phyloP scores from a whole-genome alignment of 2,888 invertebrate genomes.

The Drosophila fulvimacula region DNA sequence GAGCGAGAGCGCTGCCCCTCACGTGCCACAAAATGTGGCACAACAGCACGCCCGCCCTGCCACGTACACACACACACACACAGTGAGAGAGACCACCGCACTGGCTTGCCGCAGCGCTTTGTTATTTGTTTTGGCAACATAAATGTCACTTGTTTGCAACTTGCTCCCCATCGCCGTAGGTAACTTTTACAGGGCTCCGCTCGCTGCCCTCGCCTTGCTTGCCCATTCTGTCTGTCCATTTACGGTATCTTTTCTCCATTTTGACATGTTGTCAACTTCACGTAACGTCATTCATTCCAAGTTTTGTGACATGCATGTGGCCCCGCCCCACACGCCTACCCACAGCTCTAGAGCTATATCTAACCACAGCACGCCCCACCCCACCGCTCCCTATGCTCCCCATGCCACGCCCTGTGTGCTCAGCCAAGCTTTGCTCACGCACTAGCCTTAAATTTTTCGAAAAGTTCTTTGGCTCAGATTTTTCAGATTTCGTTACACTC shows the following conservation, averaged over 20 bases:
- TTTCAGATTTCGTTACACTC: slow-evolving; percentile 39
- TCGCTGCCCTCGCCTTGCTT: neutral
- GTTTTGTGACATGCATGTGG: slow-evolving; percentile 68
- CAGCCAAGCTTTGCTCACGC: neutral
- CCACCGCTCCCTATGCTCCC: neutral
- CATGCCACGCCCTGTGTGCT: slow-evolving; percentile 7
- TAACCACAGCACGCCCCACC: neutral
- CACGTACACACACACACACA: slow-evolving; percentile 14
- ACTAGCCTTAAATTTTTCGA: slow-evolving; percentile 42
- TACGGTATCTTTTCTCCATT: slow-evolving; percentile 77
- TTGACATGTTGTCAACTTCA: slow-evolving; percentile 77
- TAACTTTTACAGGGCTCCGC: slow-evolving; percentile 32
- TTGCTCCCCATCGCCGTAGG: slow-evolving; percentile 41
- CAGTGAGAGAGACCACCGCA: neutral
- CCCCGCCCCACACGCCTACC: slow-evolving; percentile 1
- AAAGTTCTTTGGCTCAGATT: slow-evolving; percentile 30
- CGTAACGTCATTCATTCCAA: slow-evolving; percentile 77
- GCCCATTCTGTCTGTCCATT: slow-evolving; percentile 50
- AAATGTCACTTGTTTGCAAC: slow-evolving; percentile 77
- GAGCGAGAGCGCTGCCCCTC: slow-evolving; percentile 38
- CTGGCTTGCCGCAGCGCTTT: slow-evolving; percentile 40
- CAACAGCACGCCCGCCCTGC: slow-evolving; percentile 26
- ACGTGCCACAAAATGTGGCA: slow-evolving; percentile 18
- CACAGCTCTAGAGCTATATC: neutral
- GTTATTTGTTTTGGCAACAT: slow-evolving; percentile 80